Conservation (phyloP, 2,888 invertebrate species). For the Beris chalybata region DNA sequence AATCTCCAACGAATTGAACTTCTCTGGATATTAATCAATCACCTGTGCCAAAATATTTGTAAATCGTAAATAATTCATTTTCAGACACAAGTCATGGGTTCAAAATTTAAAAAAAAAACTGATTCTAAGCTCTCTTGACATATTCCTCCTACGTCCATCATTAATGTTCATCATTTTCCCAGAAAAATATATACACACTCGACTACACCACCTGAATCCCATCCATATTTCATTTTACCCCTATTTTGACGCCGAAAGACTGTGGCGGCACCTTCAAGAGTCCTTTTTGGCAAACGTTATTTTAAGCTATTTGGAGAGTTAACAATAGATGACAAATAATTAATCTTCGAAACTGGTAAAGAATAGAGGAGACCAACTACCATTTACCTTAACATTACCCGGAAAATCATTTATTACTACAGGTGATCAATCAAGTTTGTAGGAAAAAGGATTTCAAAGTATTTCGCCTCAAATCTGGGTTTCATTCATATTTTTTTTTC, state of each 20-base stretch:
- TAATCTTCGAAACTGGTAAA: conserved; percentile 25
- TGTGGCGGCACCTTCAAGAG: background rate
- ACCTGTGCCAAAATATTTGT: too few relatives aligned
- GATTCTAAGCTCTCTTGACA: too few relatives aligned
- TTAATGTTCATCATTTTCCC: too few relatives aligned
- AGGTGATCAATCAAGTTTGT: conserved; percentile 32
- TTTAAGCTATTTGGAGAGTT: conserved; percentile 24
- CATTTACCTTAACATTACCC: conserved; percentile 29
- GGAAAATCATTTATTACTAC: conserved; percentile 34
- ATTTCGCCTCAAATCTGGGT: conserved; percentile 25
- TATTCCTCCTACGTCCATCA: too few relatives aligned
- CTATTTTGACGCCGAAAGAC: background rate
- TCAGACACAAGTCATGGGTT: too few relatives aligned
- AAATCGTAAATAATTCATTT: too few relatives aligned
- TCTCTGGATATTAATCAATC: too few relatives aligned
- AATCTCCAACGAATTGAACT: too few relatives aligned
- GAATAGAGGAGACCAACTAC: conserved; percentile 28
- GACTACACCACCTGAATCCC: too few relatives aligned
- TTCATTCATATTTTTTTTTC: conserved; percentile 17
- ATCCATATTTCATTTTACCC: too few relatives aligned
- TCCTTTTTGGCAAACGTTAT: conserved; percentile 25
- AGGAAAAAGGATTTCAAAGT: conserved; percentile 14
- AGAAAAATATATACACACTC: too few relatives aligned
- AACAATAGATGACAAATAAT: conserved; percentile 31
- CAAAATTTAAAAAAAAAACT: too few relatives aligned